Evolutionary conservation across 2,888 invertebrate species (phyloP).

Genomic region (Omphaloscelis lunosa): DNA sequence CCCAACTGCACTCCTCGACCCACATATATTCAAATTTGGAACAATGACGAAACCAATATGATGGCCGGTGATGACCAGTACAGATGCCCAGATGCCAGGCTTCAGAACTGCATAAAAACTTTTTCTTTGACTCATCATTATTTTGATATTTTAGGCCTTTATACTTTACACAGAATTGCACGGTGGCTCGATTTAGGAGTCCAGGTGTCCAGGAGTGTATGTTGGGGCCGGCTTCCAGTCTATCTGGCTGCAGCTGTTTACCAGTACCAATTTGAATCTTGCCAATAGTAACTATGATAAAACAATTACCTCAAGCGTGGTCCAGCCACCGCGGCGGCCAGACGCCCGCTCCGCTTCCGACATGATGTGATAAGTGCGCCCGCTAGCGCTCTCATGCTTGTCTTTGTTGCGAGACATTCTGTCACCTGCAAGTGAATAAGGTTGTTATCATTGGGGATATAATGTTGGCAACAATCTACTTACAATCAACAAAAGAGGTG

Average conservation of each 20-base stretch:
- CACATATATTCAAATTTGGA: background rate
- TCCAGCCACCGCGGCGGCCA: conserved; percentile 98
- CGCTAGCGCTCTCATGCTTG: conserved; percentile 96
- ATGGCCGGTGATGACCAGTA: background rate
- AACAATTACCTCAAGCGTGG: conserved; percentile 95
- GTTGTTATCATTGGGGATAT: conserved; percentile 34
- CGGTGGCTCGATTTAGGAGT: background rate
- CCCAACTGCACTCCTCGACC: background rate
- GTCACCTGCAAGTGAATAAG: conserved; percentile 83
- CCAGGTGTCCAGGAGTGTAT: too few relatives aligned
- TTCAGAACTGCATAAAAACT: background rate
- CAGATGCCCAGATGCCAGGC: background rate
- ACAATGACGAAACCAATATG: background rate
- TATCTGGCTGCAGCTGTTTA: background rate
- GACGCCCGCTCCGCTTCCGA: conserved; percentile 97
- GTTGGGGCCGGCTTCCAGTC: background rate
- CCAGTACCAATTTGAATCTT: background rate
- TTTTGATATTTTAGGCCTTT: background rate
- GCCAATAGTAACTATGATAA: background rate
- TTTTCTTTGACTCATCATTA: background rate
- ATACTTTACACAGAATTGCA: background rate
- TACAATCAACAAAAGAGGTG: conserved; percentile 18
- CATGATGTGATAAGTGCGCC: conserved; percentile 97
- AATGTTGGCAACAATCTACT: background rate
- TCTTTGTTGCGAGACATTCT: conserved; percentile 95